These are phyloP conservation scores for Macquaria ambigua DNA, from an alignment of 2,113 vertebrate species.

Conservation along the genomic window DNA sequence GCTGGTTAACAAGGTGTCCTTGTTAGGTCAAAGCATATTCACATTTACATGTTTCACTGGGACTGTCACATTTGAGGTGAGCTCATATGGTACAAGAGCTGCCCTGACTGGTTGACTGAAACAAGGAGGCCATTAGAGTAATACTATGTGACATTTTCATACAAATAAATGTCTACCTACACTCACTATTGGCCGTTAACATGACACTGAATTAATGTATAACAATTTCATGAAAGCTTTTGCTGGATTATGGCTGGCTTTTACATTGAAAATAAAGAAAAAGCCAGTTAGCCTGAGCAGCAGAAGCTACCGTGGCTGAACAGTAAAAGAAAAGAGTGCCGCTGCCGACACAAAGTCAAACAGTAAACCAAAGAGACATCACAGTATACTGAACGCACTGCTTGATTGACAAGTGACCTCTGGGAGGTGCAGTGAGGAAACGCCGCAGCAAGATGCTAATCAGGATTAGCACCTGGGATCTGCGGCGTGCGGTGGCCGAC, in stretches of 20 bases:
- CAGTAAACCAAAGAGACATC: constrained; percentile 45
- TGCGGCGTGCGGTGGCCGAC: constrained; percentile 13
- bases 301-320: not conserved
- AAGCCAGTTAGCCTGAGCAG: not conserved
- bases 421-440: constrained; percentile 48
- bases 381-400: constrained; percentile 19
- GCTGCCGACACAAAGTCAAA: constrained; percentile 32
- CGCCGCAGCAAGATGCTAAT: constrained; percentile 58
- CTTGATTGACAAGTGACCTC: constrained; percentile 69
- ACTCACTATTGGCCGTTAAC: not conserved
- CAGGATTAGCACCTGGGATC: constrained; percentile 61
- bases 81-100: constrained; percentile 28
- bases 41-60: constrained; percentile 59
- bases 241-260: not conserved
- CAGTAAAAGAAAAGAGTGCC: not conserved
- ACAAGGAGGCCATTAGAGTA: not conserved
- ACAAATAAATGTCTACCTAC: not conserved
- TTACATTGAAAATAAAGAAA: not conserved
- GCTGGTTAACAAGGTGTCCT: constrained; percentile 75
- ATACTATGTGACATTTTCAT: not conserved
- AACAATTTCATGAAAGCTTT: not conserved
- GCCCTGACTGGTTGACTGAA: not conserved
- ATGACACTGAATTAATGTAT: not conserved
- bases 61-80: constrained; percentile 36
- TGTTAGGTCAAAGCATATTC: constrained; percentile 68